phyloP scores from a whole-genome alignment of 2,797 vertebrate genomes.

The Tokudaia muenninki region DNA sequence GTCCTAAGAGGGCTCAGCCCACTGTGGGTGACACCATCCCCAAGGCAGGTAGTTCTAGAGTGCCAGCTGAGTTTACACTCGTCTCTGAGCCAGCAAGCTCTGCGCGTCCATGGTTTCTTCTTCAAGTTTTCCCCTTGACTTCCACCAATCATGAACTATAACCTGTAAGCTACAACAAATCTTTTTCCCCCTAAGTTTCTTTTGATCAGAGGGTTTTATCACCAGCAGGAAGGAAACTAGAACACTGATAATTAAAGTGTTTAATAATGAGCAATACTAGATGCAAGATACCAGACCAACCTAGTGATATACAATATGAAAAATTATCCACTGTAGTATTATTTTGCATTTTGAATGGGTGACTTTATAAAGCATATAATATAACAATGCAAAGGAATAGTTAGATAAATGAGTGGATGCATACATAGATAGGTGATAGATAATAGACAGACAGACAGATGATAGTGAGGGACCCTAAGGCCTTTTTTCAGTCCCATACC shows the following conservation, averaged over 20 bases:
- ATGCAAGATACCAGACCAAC: not conserved
- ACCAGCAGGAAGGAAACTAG: not conserved
- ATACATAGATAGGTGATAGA: not conserved
- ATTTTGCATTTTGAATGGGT: not conserved
- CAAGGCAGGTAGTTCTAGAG: not conserved
- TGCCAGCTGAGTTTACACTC: not conserved
- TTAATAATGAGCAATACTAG: not conserved
- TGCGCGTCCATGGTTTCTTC: not conserved
- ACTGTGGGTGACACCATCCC: not conserved
- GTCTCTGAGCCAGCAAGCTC: not conserved
- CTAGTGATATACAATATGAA: not conserved
- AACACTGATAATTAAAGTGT: not conserved
- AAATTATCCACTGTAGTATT: not conserved
- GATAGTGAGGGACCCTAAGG: too few relatives aligned
- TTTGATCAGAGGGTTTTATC: not conserved
- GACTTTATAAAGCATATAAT: not conserved
- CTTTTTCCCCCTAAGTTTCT: not conserved
- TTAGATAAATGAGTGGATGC: not conserved
- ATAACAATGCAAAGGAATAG: not conserved
- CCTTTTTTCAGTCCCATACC: too few relatives aligned
- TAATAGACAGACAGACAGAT: not conserved
- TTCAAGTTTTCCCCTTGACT: not conserved
- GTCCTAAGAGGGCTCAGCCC: not conserved
- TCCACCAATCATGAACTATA: not conserved
- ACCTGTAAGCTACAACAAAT: not conserved